Conservation (phyloP, 2,113 vertebrate species). For the Lepus timidus region DNA sequence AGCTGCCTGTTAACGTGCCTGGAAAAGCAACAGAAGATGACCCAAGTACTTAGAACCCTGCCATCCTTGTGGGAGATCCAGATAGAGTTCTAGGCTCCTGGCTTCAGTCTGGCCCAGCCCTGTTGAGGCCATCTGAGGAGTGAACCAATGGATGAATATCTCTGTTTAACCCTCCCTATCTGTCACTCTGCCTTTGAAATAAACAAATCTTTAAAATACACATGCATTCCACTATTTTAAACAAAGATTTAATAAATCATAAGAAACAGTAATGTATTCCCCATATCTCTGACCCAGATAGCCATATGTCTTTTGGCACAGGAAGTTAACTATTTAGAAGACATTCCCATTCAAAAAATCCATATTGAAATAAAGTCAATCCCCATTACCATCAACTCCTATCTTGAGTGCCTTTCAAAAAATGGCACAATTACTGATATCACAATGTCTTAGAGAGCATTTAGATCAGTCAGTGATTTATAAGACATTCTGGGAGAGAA, state of each 20-base stretch:
- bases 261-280: slow-evolving; percentile 7
- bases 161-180: too few species aligned
- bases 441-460: background rate
- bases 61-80: too few species aligned
- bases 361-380: slow-evolving; percentile 23
- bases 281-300: background rate
- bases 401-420: background rate
- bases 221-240: slow-evolving; percentile 21
- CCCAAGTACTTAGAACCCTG: too few species aligned
- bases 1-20: too few species aligned
- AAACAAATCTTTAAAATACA: too few species aligned
- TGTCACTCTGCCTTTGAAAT: too few species aligned
- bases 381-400: background rate
- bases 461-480: background rate
- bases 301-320: background rate
- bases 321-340: slow-evolving; percentile 38
- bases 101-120: too few species aligned
- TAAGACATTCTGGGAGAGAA: background rate
- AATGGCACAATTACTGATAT: background rate
- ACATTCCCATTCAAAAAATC: slow-evolving; percentile 11
- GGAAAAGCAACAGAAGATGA: too few species aligned
- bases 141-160: too few species aligned
- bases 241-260: background rate
- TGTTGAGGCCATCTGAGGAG: background rate
- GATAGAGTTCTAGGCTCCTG: too few species aligned